Evolutionary conservation across 2,797 vertebrate genomes (phyloP).

Genomic region (Cacajao melanocephalus): DNA sequence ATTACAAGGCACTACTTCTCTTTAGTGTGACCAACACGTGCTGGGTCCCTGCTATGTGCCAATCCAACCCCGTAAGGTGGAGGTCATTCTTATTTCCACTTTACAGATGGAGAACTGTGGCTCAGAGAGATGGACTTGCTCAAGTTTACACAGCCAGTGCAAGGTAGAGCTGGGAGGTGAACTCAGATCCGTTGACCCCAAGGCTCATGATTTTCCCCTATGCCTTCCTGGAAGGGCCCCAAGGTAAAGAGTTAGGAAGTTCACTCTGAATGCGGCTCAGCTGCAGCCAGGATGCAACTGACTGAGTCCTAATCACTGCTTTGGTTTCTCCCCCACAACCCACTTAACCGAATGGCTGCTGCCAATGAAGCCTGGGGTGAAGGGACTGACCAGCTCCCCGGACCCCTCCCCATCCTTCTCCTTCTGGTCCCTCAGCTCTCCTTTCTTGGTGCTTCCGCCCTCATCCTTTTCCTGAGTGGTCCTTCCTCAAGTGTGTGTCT

Average conservation of each 20-base stretch:
- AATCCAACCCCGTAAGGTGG: background rate
- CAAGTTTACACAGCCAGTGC: background rate
- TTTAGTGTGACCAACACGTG: background rate
- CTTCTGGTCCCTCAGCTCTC: background rate
- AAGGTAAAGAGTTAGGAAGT: background rate
- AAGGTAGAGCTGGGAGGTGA: background rate
- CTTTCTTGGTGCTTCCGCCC: background rate
- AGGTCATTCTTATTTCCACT: slow-evolving; percentile 2
- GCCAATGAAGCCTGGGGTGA: background rate
- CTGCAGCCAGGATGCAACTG: background rate
- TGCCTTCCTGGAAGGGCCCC: background rate
- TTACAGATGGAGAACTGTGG: background rate
- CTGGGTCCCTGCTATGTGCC: background rate
- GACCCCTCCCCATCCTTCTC: background rate
- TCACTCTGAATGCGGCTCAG: background rate
- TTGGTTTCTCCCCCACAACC: background rate
- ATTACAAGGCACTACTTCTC: background rate
- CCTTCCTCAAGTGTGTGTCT: background rate
- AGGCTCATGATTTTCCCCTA: background rate
- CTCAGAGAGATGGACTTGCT: background rate
- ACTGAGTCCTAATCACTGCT: background rate
- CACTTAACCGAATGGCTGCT: background rate
- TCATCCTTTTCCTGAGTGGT: background rate
- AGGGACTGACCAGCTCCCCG: too few relatives aligned
- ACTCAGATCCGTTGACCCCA: background rate